Percentiles rank a stretch among this genome's conserved stretches.
phyloP scores from a whole-genome alignment of 2,113 vertebrate species.

The Entelurus aequoreus region DNA sequence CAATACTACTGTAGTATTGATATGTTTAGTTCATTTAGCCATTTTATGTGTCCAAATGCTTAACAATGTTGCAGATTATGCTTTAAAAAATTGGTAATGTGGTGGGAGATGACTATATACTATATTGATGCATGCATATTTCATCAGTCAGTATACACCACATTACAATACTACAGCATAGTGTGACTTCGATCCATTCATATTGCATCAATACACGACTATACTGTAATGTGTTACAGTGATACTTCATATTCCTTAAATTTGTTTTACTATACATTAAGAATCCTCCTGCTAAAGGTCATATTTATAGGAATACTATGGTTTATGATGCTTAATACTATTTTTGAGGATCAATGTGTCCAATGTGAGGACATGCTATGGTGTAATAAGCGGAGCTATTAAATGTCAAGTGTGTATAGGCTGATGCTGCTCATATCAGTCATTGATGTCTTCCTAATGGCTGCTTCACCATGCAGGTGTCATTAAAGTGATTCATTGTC shows the following conservation, averaged over 20 bases:
- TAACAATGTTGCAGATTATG: too few species aligned
- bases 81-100: too few species aligned
- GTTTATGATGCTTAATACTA: background rate
- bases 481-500: constrained; percentile 28
- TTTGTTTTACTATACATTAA: too few species aligned
- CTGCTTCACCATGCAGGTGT: constrained; percentile 1
- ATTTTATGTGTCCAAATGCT: too few species aligned
- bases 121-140: background rate
- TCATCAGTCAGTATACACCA: background rate
- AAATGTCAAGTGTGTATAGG: background rate
- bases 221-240: background rate
- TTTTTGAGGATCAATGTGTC: too few species aligned
- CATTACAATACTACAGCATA: background rate
- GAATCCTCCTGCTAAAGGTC: background rate
- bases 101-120: background rate
- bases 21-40: too few species aligned
- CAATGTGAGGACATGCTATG: background rate
- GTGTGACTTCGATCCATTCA: too few species aligned
- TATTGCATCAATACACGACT: background rate
- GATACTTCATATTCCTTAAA: too few species aligned
- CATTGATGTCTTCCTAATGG: background rate
- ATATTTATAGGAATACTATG: background rate
- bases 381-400: background rate
- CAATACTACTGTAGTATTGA: too few species aligned
- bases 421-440: constrained; percentile 5